Evolutionary conservation across 2,888 invertebrate genomes (phyloP).

Genomic region (Amorpha juglandis): DNA sequence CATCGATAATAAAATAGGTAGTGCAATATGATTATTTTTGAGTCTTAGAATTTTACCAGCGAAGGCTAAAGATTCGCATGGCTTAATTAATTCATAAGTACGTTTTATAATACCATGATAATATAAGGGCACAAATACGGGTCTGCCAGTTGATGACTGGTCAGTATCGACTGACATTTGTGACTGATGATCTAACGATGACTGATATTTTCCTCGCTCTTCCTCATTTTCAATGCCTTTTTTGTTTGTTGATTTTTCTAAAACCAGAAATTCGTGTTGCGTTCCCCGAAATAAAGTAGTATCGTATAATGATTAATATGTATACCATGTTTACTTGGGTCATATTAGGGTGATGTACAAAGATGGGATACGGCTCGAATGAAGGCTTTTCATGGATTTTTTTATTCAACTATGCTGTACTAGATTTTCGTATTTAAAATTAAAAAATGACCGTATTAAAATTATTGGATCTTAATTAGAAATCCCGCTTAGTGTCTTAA

Average conservation of each 20-base stretch:
- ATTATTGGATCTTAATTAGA: too few relatives aligned
- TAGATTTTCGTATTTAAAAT: too few relatives aligned
- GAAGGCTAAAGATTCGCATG: too few relatives aligned
- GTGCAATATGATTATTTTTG: too few relatives aligned
- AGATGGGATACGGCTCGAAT: neutral
- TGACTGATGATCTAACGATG: slow-evolving; percentile 46
- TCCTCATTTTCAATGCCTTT: slow-evolving; percentile 22
- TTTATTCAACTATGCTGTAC: neutral
- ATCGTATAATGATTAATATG: slow-evolving; percentile 13
- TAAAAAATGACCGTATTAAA: too few relatives aligned
- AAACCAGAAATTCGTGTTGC: slow-evolving; percentile 1
- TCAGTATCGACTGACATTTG: slow-evolving; percentile 42
- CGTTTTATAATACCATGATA: neutral
- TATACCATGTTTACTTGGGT: neutral
- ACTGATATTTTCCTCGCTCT: slow-evolving; percentile 30
- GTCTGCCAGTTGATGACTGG: slow-evolving; percentile 41
- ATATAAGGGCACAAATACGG: neutral
- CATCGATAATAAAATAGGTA: too few relatives aligned
- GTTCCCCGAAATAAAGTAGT: neutral
- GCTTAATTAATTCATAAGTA: neutral
- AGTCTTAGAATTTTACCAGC: too few relatives aligned
- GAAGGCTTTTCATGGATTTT: neutral
- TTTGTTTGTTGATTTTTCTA: slow-evolving; percentile 21
- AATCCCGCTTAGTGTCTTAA: too few relatives aligned
- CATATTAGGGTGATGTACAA: too few relatives aligned